Conservation (phyloP, 2,113 vertebrate species). For the Catagonus wagneri region DNA sequence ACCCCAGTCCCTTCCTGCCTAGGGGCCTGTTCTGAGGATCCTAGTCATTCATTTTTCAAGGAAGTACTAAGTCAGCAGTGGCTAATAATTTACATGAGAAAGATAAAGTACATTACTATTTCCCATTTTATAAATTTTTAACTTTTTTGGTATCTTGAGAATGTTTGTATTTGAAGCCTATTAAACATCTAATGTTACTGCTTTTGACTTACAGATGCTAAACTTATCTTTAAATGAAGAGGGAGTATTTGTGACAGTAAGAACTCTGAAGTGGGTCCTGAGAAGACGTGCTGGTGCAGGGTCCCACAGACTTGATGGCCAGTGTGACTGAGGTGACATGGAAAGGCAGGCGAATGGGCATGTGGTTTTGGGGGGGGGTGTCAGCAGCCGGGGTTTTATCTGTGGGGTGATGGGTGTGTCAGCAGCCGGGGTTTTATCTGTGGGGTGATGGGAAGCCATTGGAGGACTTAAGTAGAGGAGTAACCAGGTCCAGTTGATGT, state of each 20-base stretch:
- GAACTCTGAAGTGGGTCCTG: neutral
- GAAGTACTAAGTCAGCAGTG: neutral
- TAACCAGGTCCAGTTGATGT: neutral
- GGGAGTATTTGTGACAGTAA: neutral
- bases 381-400: neutral
- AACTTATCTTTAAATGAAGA: neutral
- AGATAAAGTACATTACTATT: neutral
- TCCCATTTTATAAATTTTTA: neutral
- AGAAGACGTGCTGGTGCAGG: neutral
- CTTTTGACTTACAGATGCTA: neutral
- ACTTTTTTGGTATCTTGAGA: neutral
- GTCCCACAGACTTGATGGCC: neutral
- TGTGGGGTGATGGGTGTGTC: neutral
- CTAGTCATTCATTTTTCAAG: no score
- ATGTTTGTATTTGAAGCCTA: neutral
- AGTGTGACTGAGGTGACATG: neutral
- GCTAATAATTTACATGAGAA: neutral
- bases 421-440: neutral
- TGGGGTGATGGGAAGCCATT: neutral
- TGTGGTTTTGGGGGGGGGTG: accelerated
- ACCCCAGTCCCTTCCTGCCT: no score
- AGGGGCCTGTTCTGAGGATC: no score
- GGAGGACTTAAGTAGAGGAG: neutral
- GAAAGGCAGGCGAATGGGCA: neutral
- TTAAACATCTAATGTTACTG: neutral